Base-by-base conservation (phyloP, 1,140 invertebrate species). In the Atta colombica region DNA sequence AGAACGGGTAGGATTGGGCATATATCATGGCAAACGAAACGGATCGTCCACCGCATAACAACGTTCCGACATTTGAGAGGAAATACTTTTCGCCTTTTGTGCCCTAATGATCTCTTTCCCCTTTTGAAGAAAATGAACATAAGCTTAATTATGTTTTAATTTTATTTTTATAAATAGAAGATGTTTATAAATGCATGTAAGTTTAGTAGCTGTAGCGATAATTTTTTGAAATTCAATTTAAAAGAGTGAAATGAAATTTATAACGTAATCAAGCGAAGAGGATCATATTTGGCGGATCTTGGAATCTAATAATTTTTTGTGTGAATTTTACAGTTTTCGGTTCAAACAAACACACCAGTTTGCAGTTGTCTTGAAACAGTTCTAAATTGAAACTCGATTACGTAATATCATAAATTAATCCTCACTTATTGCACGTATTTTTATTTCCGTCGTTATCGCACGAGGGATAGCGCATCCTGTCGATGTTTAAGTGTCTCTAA, bases 21-120 rank as follows among this genome's bases (percentile, higher is more conserved):
- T 90, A 90, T 90, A 89, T 89, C 87, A 90, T 45, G 81, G 75
- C 72, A 89, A 90, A 91, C 77, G 84, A 89, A 90, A 91, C 89
- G 78, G 71, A 91, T 88, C 63, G 71, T 77, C 39, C 60, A 18
- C 35, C 55, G 81, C 58, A 55, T 60, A 72, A 18, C 49, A 45
- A 72, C 61, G 31, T 60, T 35, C 25, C 69, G 77, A 28, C 45
- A 58, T 58, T 60, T 58, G 60, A 28, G 10, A 61, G 39, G 12
- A 60, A 69, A 84, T 84, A 61, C n/a, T 66, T 86, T 45, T 82
- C 45, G 74, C 80, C 69, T 69, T 51, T 53, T 53, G 58, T 80
- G 45, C 25, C 25, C 51, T 88, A 90, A 81, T 80, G 63, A 63
- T 85, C 28, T 25, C 18, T 31, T n/a, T 58, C 12, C 7, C 0